These are phyloP conservation scores for Lamellibrachia columna DNA, from an alignment of 2,888 invertebrate species.

Conservation along the genomic window DNA sequence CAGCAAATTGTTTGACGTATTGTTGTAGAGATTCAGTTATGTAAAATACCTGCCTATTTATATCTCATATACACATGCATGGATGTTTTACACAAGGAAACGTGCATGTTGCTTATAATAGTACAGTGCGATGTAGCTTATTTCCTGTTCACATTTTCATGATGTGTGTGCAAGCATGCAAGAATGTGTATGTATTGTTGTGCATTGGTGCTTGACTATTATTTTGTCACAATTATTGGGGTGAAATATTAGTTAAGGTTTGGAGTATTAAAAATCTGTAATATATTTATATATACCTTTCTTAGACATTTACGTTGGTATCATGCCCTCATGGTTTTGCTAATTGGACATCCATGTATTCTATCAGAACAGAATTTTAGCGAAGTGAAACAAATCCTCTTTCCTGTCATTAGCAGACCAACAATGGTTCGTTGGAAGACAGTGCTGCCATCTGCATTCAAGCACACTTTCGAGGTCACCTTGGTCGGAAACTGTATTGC, in stretches of 20 bases:
- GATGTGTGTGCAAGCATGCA: neutral
- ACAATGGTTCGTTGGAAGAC: neutral
- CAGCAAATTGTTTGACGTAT: too few species aligned
- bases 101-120: neutral
- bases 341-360: neutral
- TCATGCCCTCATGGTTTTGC: neutral
- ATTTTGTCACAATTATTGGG: neutral
- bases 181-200: neutral
- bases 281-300: neutral
- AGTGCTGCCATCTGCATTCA: constrained; percentile 10
- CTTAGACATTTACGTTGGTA: neutral
- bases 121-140: neutral
- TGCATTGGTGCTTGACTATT: neutral
- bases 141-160: neutral
- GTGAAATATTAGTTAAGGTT: neutral
- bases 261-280: neutral
- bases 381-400: neutral
- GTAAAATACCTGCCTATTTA: neutral
- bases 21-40: neutral
- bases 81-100: neutral
- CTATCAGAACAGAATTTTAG: neutral
- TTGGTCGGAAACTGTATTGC: neutral
- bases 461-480: neutral
- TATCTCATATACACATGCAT: neutral
- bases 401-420: neutral